These are phyloP conservation scores for Scytalopus superciliaris DNA, from an alignment of 2,113 vertebrate genomes.

Conservation along the genomic window DNA sequence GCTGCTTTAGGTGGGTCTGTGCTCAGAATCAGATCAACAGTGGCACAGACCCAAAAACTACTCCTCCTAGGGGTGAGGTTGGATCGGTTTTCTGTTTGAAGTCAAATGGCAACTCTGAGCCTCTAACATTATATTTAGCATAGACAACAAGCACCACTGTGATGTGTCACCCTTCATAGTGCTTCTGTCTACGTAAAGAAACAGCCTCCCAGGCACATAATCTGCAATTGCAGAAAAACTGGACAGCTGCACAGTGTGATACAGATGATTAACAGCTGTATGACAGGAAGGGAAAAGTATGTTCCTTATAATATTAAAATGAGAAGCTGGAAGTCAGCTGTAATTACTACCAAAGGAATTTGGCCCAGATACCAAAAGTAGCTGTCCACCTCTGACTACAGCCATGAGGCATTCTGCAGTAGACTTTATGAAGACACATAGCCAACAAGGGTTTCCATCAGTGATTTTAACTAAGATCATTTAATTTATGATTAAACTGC, in stretches of 20 bases:
- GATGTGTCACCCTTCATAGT: background rate
- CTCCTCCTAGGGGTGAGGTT: background rate
- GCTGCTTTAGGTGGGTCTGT: background rate
- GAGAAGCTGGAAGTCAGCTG: background rate
- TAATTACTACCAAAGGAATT: conserved; percentile 24
- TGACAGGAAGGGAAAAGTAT: conserved; percentile 37
- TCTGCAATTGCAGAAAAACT: background rate
- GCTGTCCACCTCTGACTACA: background rate
- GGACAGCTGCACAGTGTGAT: background rate
- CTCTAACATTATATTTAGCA: background rate
- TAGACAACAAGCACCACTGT: background rate
- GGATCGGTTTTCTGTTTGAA: background rate
- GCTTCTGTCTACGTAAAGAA: background rate
- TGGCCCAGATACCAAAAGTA: conserved; percentile 29
- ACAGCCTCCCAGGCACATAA: background rate
- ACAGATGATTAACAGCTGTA: background rate
- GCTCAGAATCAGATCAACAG: background rate
- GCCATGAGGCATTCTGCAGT: background rate
- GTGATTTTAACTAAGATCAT: background rate
- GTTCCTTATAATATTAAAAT: background rate
- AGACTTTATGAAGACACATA: background rate
- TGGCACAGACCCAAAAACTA: background rate
- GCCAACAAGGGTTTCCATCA: background rate
- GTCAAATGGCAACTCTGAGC: background rate
- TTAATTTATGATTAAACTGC: background rate